Conservation (phyloP, 2,797 vertebrate genomes). For the Tenualosa thibaudeaui region DNA sequence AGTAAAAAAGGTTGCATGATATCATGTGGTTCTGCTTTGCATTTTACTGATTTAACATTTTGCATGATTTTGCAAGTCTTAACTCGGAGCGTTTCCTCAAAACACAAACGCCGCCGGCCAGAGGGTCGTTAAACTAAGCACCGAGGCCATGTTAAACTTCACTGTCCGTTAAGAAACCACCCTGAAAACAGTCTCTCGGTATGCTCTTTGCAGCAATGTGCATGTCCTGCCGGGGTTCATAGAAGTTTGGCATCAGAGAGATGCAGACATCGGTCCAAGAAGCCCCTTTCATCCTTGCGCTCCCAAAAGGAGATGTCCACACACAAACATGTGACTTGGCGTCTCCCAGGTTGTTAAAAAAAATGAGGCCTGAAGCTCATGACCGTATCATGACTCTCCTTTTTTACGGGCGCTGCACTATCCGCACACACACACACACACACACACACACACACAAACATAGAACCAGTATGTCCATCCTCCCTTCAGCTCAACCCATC, state of each 20-base stretch:
- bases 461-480: neutral
- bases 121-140: constrained; percentile 13
- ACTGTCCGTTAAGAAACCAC: neutral
- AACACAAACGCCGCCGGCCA: neutral
- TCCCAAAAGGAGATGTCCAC: constrained; percentile 19
- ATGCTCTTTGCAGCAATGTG: neutral
- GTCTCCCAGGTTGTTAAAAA: constrained; percentile 22
- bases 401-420: neutral
- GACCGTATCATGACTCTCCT: constrained; percentile 24
- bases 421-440: constrained; percentile 28
- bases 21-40: constrained; percentile 3
- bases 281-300: constrained; percentile 2
- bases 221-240: neutral
- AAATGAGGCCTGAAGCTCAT: neutral
- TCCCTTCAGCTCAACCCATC: constrained; percentile 26
- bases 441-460: too few relatives aligned
- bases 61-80: neutral
- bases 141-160: neutral
- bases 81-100: neutral
- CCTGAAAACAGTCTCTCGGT: neutral
- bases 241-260: constrained; percentile 24
- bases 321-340: neutral
- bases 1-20: constrained; percentile 5
- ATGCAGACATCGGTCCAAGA: constrained; percentile 26
- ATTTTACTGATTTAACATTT: neutral